Base-by-base conservation (phyloP, 1,140 invertebrate genomes). In the Sinonovacula constricta region DNA sequence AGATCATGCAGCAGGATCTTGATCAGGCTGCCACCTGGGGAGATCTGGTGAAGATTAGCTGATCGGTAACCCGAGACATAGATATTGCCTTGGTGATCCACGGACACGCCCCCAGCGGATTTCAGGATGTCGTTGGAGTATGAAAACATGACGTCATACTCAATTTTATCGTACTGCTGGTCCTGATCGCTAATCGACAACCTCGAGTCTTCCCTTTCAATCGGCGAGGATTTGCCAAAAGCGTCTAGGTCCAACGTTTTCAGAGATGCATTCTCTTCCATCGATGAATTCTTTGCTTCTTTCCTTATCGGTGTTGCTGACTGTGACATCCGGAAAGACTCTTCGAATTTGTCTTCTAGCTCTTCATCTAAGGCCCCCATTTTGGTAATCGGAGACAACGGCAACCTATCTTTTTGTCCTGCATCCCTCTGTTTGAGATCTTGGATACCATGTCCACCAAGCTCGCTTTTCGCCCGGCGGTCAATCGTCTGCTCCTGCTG, bases 1-100 rank as follows among this genome's bases (percentile, higher is more conserved):
- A 78, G 75, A 7, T 69, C 51, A 12, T 78, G 66, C 7, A 78
- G 66, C 15, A 78, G 24, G 24, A 68, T 70, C 45, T 78, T 78
- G 22, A 69, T 78, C 15, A 69, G 56, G 12, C 65, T 33, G 26
- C 75, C 75, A 28, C 67, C 75, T 36, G 66, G 66, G 22, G 66
- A 63, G 24, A 78, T 62, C 39, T 78, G 75, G 49, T 78, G 75
- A 28, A 78, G 57, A 33, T 78, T 78, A 1, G 65, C 36, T 0
- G 75, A 78, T 10, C 75, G 34, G 30, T 78, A 78, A 18, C 75
- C 75, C 0, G 75, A 54, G 33, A 78, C 67, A 45, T 78, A 78
- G 57, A 78, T 78, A 39, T 78, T 78, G 10, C 75, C 75, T 30
- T 78, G 66, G 57, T 78, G 75, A 30, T 78, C 75, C 2, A 70